phyloP scores from a whole-genome alignment of 2,113 vertebrate species.

The Zapus hudsonius region DNA sequence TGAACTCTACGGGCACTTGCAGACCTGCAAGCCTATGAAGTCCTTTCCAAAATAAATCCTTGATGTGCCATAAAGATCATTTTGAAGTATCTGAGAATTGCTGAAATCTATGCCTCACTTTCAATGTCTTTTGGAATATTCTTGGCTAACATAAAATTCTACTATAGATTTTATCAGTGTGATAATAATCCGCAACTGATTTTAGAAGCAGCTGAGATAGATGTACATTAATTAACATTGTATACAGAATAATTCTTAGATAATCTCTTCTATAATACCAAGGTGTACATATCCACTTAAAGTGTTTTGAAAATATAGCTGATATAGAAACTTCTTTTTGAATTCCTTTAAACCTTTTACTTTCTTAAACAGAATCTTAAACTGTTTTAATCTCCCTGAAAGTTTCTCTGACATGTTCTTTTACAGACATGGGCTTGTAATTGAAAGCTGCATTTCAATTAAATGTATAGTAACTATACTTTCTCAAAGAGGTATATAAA shows the following conservation, averaged over 20 bases:
- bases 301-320: conserved; percentile 39
- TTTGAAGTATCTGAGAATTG: conserved; percentile 57
- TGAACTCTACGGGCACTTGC: conserved; percentile 35
- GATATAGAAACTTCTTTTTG: conserved; percentile 45
- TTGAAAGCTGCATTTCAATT: conserved; percentile 42
- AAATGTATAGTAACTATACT: background rate
- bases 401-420: conserved; percentile 35
- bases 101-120: conserved; percentile 56
- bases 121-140: conserved; percentile 52
- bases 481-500: background rate
- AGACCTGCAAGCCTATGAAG: conserved; percentile 32
- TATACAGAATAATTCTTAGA: conserved; percentile 41
- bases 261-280: conserved; percentile 23
- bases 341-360: conserved; percentile 46
- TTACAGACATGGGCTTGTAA: background rate
- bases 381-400: conserved; percentile 44
- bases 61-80: conserved; percentile 66
- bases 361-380: conserved; percentile 53
- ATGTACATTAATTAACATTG: conserved; percentile 25
- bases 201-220: background rate
- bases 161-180: conserved; percentile 24
- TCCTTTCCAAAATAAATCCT: conserved; percentile 67
- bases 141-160: conserved; percentile 55
- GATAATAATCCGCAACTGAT: background rate
- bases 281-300: conserved; percentile 44